Evolutionary conservation across 1,140 invertebrate genomes (phyloP).

Genomic region (Paraescarpia echinospica): DNA sequence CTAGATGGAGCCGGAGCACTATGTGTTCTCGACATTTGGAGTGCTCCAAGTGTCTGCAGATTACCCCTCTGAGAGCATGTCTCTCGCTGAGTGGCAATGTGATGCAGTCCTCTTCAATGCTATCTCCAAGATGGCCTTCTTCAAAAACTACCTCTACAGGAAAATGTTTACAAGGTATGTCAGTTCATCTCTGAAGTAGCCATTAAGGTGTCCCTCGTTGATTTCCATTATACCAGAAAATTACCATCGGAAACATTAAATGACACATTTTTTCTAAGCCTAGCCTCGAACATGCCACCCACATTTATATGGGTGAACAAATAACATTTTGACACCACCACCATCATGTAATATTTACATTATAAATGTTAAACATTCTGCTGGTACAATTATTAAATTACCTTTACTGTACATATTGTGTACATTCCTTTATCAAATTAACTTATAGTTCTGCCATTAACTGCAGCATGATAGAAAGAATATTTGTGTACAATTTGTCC

Average conservation of each 20-base stretch:
- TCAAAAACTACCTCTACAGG: conserved; percentile 50
- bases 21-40: conserved; percentile 57
- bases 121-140: conserved; percentile 53
- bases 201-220: not conserved
- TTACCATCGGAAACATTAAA: too few relatives aligned
- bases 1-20: conserved; percentile 49
- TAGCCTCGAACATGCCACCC: too few relatives aligned
- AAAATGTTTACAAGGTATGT: conserved; percentile 50
- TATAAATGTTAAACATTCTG: not conserved
- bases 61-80: conserved; percentile 46
- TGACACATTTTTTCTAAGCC: too few relatives aligned
- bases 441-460: not conserved
- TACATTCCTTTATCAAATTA: not conserved
- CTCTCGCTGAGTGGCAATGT: conserved; percentile 53
- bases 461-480: not conserved
- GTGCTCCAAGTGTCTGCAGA: conserved; percentile 51
- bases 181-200: not conserved
- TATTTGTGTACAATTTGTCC: not conserved
- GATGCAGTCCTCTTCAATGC: conserved; percentile 54
- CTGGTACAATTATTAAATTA: not conserved
- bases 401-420: not conserved
- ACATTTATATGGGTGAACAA: too few relatives aligned
- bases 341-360: conserved; percentile 10
- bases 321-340: too few relatives aligned
- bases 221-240: not conserved